Conservation (phyloP, 2,113 vertebrate genomes). For the Emydura subglobosa region DNA sequence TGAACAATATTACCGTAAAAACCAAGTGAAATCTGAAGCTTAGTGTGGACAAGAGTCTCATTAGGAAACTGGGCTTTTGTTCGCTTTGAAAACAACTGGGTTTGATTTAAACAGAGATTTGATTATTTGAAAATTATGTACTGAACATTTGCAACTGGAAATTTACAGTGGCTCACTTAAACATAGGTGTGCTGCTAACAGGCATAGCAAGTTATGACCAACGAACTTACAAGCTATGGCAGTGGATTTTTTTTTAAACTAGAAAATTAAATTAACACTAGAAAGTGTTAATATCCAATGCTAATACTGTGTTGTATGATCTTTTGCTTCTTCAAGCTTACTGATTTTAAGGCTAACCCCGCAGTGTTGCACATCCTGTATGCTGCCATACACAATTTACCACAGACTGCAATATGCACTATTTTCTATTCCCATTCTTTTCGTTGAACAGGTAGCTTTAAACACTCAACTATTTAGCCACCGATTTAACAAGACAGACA, state of each 20-base stretch:
- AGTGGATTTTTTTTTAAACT: not conserved
- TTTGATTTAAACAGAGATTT: not conserved
- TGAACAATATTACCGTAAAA: not conserved
- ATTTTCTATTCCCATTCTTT: not conserved
- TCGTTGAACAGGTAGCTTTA: not conserved
- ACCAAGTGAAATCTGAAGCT: not conserved
- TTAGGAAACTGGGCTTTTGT: not conserved
- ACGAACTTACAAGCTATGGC: not conserved
- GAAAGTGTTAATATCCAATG: not conserved
- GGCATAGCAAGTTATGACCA: not conserved
- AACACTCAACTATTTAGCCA: not conserved
- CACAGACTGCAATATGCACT: not conserved
- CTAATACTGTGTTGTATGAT: not conserved
- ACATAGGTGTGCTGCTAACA: not conserved
- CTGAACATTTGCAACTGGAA: not conserved
- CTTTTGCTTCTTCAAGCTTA: not conserved
- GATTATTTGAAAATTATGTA: not conserved
- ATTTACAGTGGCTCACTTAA: not conserved
- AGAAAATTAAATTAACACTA: not conserved
- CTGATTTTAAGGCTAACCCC: not conserved
- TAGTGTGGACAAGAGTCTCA: too few species aligned
- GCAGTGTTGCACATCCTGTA: fast-evolving
- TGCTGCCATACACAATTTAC: not conserved
- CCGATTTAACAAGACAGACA: not conserved
- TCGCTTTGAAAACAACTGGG: not conserved